Percentiles rank a stretch among this genome's conserved stretches.
phyloP scores from a whole-genome alignment of 2,113 vertebrate genomes.

The Leucoraja erinaceus region DNA sequence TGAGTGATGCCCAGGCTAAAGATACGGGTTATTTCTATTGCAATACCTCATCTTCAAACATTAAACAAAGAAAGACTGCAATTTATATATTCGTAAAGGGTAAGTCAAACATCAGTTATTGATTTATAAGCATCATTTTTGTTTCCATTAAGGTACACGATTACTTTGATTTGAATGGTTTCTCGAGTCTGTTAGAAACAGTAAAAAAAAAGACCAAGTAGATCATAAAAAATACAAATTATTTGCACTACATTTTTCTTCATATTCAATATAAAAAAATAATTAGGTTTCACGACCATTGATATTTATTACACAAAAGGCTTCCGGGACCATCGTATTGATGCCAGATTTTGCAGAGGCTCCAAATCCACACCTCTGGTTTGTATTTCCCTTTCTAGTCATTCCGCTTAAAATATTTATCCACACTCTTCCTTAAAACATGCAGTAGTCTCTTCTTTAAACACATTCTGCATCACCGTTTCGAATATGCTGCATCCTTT shows the following conservation, averaged over 20 bases:
- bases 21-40: slow-evolving; percentile 84
- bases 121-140: not conserved
- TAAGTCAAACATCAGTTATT: slow-evolving; percentile 57
- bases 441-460: not conserved
- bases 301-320: not conserved
- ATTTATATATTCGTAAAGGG: slow-evolving; percentile 87
- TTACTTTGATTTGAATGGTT: not conserved
- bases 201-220: not conserved
- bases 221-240: too few relatives aligned
- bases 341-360: not conserved
- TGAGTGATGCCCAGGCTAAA: slow-evolving; percentile 59
- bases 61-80: slow-evolving; percentile 53
- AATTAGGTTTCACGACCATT: not conserved
- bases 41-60: slow-evolving; percentile 57
- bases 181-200: not conserved
- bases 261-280: not conserved
- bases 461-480: not conserved
- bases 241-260: not conserved
- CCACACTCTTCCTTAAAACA: not conserved
- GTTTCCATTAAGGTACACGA: not conserved
- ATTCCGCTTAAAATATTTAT: slow-evolving; percentile 3
- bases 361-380: not conserved
- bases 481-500: not conserved
- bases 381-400: not conserved
- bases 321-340: not conserved